Conservation (phyloP, 1,140 invertebrate genomes). For the Drosophila saltans region DNA sequence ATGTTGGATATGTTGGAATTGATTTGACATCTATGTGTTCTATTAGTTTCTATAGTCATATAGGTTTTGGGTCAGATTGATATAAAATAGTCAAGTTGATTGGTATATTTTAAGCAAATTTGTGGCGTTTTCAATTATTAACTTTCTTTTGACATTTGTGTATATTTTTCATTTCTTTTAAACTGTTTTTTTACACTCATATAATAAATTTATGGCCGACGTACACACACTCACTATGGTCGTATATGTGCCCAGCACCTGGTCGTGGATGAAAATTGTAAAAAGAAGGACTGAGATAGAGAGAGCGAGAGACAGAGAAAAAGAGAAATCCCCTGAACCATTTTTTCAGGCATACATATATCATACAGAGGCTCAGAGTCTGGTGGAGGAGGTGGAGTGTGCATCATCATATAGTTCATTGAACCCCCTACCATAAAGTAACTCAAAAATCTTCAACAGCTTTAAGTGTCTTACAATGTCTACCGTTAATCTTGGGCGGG, state of each 20-base stretch:
- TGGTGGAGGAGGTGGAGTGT: constrained; percentile 11
- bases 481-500: constrained; percentile 71
- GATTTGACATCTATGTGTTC: too few relatives aligned
- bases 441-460: constrained; percentile 75
- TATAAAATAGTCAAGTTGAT: background rate
- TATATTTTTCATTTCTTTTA: constrained; percentile 56
- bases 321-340: constrained; percentile 2
- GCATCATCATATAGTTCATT: constrained; percentile 77
- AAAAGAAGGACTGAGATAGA: background rate
- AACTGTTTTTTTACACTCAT: constrained; percentile 52
- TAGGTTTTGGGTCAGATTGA: too few relatives aligned
- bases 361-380: constrained; percentile 42
- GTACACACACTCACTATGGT: constrained; percentile 25
- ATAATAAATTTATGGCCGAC: constrained; percentile 59
- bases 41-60: too few relatives aligned
- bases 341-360: constrained; percentile 52
- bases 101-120: background rate
- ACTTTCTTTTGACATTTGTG: constrained; percentile 29
- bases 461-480: constrained; percentile 80
- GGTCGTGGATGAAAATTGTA: constrained; percentile 10
- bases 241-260: constrained; percentile 10
- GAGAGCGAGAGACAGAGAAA: background rate
- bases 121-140: constrained; percentile 12
- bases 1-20: too few relatives aligned
- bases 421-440: constrained; percentile 64